A percentile compares a stretch with the other conserved stretches of the same genome.
phyloP scores from a whole-genome alignment of 2,888 invertebrate species.

The Oasisia sp. region DNA sequence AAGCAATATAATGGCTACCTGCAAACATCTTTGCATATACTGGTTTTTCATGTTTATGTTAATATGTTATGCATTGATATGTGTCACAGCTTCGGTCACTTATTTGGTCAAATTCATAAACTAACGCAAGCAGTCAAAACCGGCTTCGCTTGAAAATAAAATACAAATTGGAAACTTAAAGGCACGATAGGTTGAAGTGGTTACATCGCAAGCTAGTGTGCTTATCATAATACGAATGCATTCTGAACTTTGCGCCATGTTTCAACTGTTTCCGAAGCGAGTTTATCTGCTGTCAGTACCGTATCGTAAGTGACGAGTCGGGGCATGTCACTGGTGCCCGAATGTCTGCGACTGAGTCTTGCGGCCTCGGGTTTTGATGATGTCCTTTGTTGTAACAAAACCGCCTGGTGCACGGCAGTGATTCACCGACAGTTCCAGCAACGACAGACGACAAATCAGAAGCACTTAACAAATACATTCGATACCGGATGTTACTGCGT shows the following conservation, averaged over 20 bases:
- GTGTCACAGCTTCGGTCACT: too few species aligned
- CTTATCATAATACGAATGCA: not conserved
- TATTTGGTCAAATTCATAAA: not conserved
- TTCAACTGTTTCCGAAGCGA: not conserved
- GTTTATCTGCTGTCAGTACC: not conserved
- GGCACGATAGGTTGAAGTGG: not conserved
- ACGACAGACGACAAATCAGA: slow-evolving; percentile 6
- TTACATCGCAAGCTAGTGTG: not conserved
- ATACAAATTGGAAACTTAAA: not conserved
- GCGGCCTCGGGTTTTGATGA: not conserved
- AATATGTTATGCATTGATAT: not conserved
- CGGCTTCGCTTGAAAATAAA: too few species aligned
- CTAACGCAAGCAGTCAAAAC: not conserved
- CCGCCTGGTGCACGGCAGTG: not conserved
- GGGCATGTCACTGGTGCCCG: not conserved
- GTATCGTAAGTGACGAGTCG: not conserved
- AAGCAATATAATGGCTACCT: too few species aligned
- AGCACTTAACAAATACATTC: not conserved
- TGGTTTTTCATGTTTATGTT: too few species aligned
- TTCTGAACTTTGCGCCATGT: not conserved
- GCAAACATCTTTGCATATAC: too few species aligned
- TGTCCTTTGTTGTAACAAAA: not conserved
- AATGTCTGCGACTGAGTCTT: not conserved
- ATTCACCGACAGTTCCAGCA: not conserved
- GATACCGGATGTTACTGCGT: not conserved